Evolutionary conservation across 2,888 invertebrate genomes (phyloP), one percentile per base, ranked within the genome.

Genomic region (Galerucella nymphaeae): DNA sequence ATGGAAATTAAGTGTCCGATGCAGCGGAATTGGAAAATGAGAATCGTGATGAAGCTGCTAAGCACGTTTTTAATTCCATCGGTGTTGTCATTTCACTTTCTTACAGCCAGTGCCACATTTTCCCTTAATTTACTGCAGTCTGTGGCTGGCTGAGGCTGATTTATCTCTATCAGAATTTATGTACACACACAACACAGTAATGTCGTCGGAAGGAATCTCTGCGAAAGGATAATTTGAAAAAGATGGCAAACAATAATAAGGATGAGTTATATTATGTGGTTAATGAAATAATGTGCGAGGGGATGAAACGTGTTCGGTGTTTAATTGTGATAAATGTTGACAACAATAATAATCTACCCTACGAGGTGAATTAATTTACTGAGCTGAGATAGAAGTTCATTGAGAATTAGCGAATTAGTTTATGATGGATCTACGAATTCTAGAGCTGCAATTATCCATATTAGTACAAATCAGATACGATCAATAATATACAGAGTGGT

Each of bases 151-250:
- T 70, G 23, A 64, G 66, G 80, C 83, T 85, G 86, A 86, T 86
- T 86, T 86, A 86, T 85, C 82, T 84, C 84, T 83, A 84, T 84
- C 83, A 83, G 85, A 85, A 86, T 86, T 86, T 86, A 86, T 85
- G 83, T 84, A 84, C 82, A 83, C 81, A 83, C 74, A 76, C 80
- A 83, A 76, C 80, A 83, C 73, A 76, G 73, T 70, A 73, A 74
- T 64, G 65, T 64, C 71, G 69, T 64, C 71, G 69, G 59, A 71
- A 53, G 69, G 74, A 73, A 72, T 72, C 67, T 70, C 70, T 69
- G 77, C 73, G 65, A 57, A 77, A 80, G 80, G 78, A 81, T 81
- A 82, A 81, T 82, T 81, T 80, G 80, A 79, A 79, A 79, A 80
- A 80, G 80, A 81, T 80, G 76, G 81, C 79, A 80, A 80, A 80